Base-by-base conservation (phyloP, 2,888 invertebrate species). In the Rhodophaea formosa region DNA sequence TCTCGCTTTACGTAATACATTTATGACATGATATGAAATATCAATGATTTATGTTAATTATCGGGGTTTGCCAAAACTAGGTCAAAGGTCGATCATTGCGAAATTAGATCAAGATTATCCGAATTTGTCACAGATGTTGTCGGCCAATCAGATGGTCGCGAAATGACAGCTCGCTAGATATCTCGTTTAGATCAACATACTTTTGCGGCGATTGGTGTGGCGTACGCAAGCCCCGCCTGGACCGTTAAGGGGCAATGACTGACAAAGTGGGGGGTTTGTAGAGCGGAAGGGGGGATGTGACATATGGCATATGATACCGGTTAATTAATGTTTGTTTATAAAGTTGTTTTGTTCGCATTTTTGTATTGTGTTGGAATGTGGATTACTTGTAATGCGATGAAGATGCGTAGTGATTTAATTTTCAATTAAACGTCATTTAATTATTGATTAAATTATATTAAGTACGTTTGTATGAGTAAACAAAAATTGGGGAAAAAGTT, bases 101-200 rank as follows among this genome's bases (percentile, higher is more conserved):
- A 75, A 85, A 83, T 77, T 85, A 81, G 84, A 85, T 82, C 86
- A 76, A 68, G 70, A 32, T 30, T n/a, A 46, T 29, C 80, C 80
- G 77, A 84, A 84, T 72, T 79, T 77, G 78, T 71, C 72, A 73
- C 69, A 70, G 70, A 79, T 79, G 82, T 81, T 77, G 73, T 72
- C 69, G 77, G 77, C 90, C 90, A 91, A 91, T 91, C 84, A 74
- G 79, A 77, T 70, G 83, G 77, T 80, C 79, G 88, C 88, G 78
- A 87, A 88, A 84, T 89, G 90, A 90, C 90, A 87, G 83, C 79
- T 67, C 74, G 85, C 88, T 90, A 91, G 90, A 89, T 88, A 86
- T 87, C 86, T 87, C 88, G 88, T 81, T 88, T 88, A 87, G 88
- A 88, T 86, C 78, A 82, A 78, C 77, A 70, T 56, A 70, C 82